Evolutionary conservation across 2,888 invertebrate species (phyloP).

Genomic region (Morinoia aosen): DNA sequence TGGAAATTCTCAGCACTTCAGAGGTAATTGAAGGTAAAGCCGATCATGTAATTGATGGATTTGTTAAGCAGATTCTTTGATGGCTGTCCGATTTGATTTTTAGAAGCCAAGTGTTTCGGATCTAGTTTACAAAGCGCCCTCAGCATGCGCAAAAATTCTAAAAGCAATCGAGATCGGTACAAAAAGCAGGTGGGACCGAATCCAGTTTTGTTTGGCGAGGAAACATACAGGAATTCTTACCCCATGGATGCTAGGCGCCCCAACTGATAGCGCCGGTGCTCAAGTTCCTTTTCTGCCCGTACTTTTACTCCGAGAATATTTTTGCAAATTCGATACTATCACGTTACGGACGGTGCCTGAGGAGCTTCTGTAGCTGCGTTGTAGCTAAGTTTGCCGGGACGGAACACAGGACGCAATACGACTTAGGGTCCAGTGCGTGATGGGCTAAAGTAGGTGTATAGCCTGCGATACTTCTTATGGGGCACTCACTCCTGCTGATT

Average conservation of each 20-base stretch:
- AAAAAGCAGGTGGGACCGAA: neutral
- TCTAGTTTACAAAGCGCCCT: neutral
- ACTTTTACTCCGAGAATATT: neutral
- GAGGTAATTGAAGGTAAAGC: neutral
- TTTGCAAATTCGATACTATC: neutral
- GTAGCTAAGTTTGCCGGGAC: neutral
- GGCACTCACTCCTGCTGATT: no score
- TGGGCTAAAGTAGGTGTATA: no score
- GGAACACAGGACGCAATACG: no score
- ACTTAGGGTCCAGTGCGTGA: no score
- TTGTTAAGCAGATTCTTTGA: neutral
- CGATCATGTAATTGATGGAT: neutral
- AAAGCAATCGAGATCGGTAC: neutral
- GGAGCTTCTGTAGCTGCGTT: neutral
- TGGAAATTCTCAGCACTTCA: neutral
- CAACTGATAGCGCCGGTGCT: neutral
- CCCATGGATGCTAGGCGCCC: neutral
- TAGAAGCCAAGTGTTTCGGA: neutral
- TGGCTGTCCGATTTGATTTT: neutral
- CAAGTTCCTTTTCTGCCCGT: neutral
- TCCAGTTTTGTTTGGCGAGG: neutral
- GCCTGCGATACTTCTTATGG: no score
- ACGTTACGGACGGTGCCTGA: neutral
- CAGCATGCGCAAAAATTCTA: neutral
- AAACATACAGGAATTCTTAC: neutral